phyloP scores from a whole-genome alignment of 2,113 vertebrate genomes.

The Aldabrachelys gigantea region DNA sequence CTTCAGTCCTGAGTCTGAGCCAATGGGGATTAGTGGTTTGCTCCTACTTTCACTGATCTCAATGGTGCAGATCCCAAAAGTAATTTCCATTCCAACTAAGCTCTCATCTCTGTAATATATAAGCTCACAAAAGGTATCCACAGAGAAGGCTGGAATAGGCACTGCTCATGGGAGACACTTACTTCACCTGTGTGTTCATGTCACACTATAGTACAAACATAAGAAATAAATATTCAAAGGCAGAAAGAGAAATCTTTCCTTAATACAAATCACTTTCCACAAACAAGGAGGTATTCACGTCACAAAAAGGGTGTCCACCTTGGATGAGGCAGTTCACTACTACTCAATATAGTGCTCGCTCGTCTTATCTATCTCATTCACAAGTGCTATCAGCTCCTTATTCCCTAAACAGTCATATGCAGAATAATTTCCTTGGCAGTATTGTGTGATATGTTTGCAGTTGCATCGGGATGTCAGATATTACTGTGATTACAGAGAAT shows the following conservation, averaged over 20 bases:
- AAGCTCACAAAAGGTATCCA: background rate
- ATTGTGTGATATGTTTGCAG: constrained; percentile 17
- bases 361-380: background rate
- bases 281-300: background rate
- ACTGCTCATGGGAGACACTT: background rate
- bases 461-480: background rate
- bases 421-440: background rate
- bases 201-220: background rate
- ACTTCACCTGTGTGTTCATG: background rate
- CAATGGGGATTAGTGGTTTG: background rate
- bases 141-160: background rate
- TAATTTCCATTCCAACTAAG: constrained; percentile 33
- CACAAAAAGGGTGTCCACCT: background rate
- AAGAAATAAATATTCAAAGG: background rate
- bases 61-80: background rate
- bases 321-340: background rate
- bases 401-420: background rate
- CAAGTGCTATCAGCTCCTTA: fast-evolving
- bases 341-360: background rate
- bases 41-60: background rate
- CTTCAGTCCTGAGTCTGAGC: background rate
- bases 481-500: background rate
- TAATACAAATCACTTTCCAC: background rate
- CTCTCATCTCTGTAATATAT: background rate
- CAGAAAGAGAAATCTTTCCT: background rate